Base-by-base conservation (phyloP, 2,888 invertebrate species). In the Limnephilus rhombicus region DNA sequence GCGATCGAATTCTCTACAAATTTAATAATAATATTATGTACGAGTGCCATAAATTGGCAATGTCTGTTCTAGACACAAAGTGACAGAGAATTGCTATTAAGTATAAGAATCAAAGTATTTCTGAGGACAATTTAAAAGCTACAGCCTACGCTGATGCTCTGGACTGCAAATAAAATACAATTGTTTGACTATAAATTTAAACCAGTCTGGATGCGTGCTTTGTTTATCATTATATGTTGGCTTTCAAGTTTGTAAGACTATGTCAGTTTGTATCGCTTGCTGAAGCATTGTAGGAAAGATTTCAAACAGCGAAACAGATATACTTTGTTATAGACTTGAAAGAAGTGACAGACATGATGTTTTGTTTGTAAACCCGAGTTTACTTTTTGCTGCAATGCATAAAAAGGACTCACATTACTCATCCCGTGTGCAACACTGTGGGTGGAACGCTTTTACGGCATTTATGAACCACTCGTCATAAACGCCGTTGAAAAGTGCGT, bases 31-130 rank as follows among this genome's bases (percentile, higher is more conserved):
- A 68, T 68, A 68, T n/a, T 68, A 45, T 45, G 45, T 45, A 68
- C 87, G 88, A 86, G 37, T 53, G 49, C 37, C 29, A 41, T 68
- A 90, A 85, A 85, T 37, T 85, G 83, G 49, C 90, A 85, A 49
- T 24, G 68, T 37, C 85, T 68, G 68, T 53, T 41, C 85, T 90
- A 68, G 90, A 90, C 85, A 90, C 85, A 85, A 90, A 90, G 83
- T 90, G 90, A 90, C 90, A 41, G 80, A n/a, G 68, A 41, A 15
- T 53, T 53, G 83, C 85, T 53, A 85, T 68, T 68, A 87, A 68
- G 34, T 68, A 34, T 31, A 29, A 49, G 29, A 53, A 87, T 87
- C 34, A 31, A 87, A 87, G 53, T 15, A 68, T 7, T 68, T 68
- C 83, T 49, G 15, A 87, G 87, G 49, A 87, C 31, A 68, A 53